Base-by-base conservation (phyloP, 1,140 invertebrate genomes). In the Cyclargus thomasi region DNA sequence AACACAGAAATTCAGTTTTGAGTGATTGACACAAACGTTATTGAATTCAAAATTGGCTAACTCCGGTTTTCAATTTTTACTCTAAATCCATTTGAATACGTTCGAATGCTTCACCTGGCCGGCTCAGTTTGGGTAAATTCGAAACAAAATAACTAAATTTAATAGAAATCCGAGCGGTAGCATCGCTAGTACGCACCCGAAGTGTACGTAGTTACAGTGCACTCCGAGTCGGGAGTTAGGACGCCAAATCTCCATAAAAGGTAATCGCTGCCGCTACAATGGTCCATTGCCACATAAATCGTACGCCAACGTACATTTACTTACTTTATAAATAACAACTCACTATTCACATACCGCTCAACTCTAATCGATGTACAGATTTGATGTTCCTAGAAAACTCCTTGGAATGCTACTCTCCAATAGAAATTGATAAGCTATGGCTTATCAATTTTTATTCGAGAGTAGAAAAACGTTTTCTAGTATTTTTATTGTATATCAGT, bases 191-290 rank as follows among this genome's bases (percentile, higher is more conserved):
- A 5, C 36, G 36, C 1, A 39, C 1, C 36, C 36, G 36, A 39
- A 10, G 14, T 53, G 20, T 53, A n/a, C 63, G 63, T 53, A 29
- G 29, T 79, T 82, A 76, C 77, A 80, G 76, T 78, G 78, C 79
- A 78, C 75, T 73, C 64, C 78, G 76, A 75, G 77, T 82, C 79
- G 80, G 78, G 78, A 85, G 77, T 82, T 80, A 81, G 79, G 78
- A 85, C 76, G 80, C 81, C 80, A 81, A 84, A 85, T 87, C 80
- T 83, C 80, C 78, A 85, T 88, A 83, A 90, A 88, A 83, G 82
- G 79, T 82, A 88, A 88, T 88, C 85, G 86, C 79, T 82, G 79
- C 81, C 80, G 78, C 70, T 77, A 82, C 79, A 87, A 83, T 83
- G 80, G 76, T 76, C 72, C 77, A 74, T 72, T 74, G 71, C 68